Evolutionary conservation across 2,113 vertebrate species (phyloP).

Genomic region (Macheiramphus alcinus): DNA sequence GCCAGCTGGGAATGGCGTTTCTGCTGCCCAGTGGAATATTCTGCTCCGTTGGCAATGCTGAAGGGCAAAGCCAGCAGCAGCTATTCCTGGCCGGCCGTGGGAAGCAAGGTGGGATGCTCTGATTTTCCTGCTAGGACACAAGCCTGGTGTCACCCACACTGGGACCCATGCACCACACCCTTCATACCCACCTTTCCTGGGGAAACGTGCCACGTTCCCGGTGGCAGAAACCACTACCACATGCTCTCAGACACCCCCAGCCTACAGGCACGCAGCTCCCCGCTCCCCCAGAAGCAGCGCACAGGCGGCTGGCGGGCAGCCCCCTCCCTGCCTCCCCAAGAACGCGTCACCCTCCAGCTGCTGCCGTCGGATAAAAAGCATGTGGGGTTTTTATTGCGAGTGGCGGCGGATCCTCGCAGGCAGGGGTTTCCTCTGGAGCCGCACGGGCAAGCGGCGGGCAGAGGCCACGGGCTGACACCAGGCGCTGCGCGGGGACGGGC

Average conservation of each 20-base stretch:
- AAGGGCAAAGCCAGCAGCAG: neutral
- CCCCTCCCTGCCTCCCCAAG: too few relatives aligned
- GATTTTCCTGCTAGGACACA: neutral
- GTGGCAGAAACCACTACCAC: neutral
- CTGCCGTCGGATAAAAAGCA: too few relatives aligned
- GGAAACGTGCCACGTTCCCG: neutral
- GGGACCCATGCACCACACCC: neutral
- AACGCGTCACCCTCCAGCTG: too few relatives aligned
- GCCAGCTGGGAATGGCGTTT: accelerated
- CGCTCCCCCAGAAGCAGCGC: too few relatives aligned
- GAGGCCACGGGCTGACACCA: too few relatives aligned
- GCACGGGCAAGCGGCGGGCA: too few relatives aligned
- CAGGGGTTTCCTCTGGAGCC: too few relatives aligned
- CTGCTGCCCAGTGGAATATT: neutral
- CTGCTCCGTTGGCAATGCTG: accelerated
- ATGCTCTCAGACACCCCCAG: neutral
- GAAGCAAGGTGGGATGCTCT: neutral
- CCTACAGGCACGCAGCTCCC: too few relatives aligned
- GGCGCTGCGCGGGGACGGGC: too few relatives aligned
- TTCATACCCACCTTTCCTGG: neutral
- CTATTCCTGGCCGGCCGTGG: neutral
- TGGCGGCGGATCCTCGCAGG: too few relatives aligned
- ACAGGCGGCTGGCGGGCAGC: too few relatives aligned
- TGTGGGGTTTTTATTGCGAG: too few relatives aligned
- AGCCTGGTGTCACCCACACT: accelerated